phyloP scores from a whole-genome alignment of 2,888 invertebrate species.

The Spicauda simplicius region DNA sequence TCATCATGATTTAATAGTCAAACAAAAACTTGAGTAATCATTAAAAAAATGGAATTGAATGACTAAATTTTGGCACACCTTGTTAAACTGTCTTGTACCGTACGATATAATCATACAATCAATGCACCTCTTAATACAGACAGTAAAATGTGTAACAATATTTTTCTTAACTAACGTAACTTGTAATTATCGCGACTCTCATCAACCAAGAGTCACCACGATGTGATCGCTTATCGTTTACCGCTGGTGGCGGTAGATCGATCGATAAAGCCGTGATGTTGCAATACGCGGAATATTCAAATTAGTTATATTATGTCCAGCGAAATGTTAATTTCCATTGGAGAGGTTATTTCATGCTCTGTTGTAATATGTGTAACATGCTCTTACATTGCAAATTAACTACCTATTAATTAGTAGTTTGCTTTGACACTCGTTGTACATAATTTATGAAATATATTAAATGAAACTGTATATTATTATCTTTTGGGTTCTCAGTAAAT shows the following conservation, averaged over 20 bases:
- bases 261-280: background rate
- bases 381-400: background rate
- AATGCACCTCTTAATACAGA: too few species aligned
- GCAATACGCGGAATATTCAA: conserved; percentile 32
- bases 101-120: too few species aligned
- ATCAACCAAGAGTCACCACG: too few species aligned
- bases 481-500: too few species aligned
- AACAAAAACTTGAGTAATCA: too few species aligned
- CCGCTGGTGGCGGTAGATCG: background rate
- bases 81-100: too few species aligned
- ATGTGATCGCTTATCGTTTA: background rate
- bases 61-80: too few species aligned
- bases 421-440: background rate
- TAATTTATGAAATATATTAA: background rate
- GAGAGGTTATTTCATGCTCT: conserved; percentile 22
- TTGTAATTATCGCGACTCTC: too few species aligned
- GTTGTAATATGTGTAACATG: conserved; percentile 9
- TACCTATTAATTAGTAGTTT: background rate
- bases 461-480: background rate
- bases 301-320: conserved; percentile 26
- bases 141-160: too few species aligned
- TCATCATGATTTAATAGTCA: too few species aligned
- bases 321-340: conserved; percentile 24
- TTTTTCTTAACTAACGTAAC: too few species aligned
- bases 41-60: too few species aligned